phyloP scores from a whole-genome alignment of 2,113 vertebrate genomes.

The Bos javanicus region DNA sequence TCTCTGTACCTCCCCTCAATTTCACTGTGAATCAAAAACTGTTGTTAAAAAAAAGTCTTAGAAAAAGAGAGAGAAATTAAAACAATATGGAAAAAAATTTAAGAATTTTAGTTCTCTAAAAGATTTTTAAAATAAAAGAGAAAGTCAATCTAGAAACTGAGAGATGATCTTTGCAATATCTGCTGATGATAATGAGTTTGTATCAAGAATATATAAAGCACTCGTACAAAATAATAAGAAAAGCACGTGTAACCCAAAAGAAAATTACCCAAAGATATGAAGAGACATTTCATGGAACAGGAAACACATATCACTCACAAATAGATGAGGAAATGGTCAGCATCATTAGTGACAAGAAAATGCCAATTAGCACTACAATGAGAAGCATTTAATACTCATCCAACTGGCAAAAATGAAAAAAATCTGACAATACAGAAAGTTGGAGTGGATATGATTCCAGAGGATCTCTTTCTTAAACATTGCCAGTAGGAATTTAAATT shows the following conservation, averaged over 20 bases:
- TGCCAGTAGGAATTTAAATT: neutral
- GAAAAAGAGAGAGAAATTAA: neutral
- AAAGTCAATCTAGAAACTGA: neutral
- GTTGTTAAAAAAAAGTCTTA: neutral
- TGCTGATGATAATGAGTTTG: neutral
- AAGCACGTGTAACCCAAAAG: neutral
- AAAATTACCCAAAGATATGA: neutral
- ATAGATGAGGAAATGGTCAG: neutral
- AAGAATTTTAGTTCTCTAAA: neutral
- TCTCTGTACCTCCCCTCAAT: neutral
- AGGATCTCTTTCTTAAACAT: neutral
- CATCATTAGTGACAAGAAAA: neutral
- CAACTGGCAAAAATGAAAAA: neutral
- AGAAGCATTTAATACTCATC: neutral
- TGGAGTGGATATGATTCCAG: neutral
- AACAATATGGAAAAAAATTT: neutral
- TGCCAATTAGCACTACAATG: neutral
- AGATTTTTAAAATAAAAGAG: neutral
- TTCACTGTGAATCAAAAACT: neutral
- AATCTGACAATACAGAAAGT: neutral
- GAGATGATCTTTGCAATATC: neutral
- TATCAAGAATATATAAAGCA: neutral
- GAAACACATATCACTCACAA: neutral
- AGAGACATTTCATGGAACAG: neutral
- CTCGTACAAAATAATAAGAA: neutral